These are phyloP conservation scores for Takifugu flavidus DNA, from an alignment of 2,113 vertebrate species.

Conservation along the genomic window DNA sequence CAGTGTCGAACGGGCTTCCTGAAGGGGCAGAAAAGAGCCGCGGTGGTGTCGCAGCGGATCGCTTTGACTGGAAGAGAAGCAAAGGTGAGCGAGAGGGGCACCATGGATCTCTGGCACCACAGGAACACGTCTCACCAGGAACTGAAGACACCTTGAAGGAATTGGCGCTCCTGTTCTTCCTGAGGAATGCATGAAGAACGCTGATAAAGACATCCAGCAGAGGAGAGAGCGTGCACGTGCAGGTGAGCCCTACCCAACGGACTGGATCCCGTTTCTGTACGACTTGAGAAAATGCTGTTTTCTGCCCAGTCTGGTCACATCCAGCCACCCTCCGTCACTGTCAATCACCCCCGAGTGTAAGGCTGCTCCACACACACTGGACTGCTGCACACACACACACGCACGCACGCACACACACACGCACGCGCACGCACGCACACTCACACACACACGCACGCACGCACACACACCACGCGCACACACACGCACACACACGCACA, in stretches of 20 bases:
- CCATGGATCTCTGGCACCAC: not conserved
- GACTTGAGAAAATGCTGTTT: constrained; percentile 90
- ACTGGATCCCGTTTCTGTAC: constrained; percentile 88
- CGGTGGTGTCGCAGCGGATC: constrained; percentile 90
- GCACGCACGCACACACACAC: too few relatives aligned
- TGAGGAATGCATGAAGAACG: constrained; percentile 44
- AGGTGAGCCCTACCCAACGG: constrained; percentile 76
- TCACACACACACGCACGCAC: too few relatives aligned
- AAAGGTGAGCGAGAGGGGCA: not conserved
- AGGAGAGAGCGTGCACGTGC: too few relatives aligned
- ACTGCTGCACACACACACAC: constrained; percentile 80
- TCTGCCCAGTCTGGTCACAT: constrained; percentile 90
- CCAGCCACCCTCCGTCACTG: constrained; percentile 95
- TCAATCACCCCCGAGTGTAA: constrained; percentile 93
- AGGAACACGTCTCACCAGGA: constrained; percentile 77
- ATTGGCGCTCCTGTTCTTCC: constrained; percentile 94
- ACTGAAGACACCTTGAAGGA: constrained; percentile 93
- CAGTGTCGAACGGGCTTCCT: constrained; percentile 91
- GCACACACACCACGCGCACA: too few relatives aligned
- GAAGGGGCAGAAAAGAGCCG: constrained; percentile 88
- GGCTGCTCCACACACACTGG: constrained; percentile 90
- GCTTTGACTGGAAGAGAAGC: constrained; percentile 82
- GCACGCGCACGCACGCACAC: too few relatives aligned
- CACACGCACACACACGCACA: too few relatives aligned
- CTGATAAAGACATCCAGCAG: not conserved